Percentiles rank a stretch among this genome's conserved stretches.
Evolutionary conservation across 2,888 invertebrate species (phyloP).

Genomic region (Chironomus riparius): DNA sequence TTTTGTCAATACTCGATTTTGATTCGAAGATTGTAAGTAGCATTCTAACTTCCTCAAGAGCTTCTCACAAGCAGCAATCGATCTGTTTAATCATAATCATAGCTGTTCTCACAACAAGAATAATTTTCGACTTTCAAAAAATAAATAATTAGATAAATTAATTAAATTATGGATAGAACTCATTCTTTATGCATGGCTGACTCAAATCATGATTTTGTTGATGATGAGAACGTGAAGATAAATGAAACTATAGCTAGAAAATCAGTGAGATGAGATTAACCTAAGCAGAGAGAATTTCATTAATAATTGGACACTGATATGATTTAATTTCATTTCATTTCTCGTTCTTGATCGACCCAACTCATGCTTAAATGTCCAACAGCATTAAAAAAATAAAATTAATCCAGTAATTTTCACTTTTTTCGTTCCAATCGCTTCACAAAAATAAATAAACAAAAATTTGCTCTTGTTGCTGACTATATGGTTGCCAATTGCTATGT

Average conservation of each 20-base stretch:
- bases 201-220: background rate
- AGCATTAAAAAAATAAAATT: background rate
- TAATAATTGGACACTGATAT: constrained; percentile 12
- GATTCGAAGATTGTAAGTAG: no score
- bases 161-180: no score
- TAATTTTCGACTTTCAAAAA: no score
- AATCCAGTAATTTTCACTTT: background rate
- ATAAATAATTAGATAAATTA: no score
- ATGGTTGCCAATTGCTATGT: background rate
- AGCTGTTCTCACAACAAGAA: no score
- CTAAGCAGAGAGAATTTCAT: background rate
- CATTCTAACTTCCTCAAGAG: no score
- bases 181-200: background rate
- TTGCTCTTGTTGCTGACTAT: background rate
- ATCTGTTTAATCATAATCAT: no score
- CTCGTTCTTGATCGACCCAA: background rate
- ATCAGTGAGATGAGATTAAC: background rate
- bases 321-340: background rate
- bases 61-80: no score
- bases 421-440: background rate
- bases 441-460: background rate
- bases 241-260: background rate
- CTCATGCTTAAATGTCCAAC: background rate
- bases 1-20: no score
- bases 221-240: background rate